These are phyloP conservation scores for Oreohelix idahoensis DNA, from an alignment of 1,140 invertebrate species.

Conservation along the genomic window DNA sequence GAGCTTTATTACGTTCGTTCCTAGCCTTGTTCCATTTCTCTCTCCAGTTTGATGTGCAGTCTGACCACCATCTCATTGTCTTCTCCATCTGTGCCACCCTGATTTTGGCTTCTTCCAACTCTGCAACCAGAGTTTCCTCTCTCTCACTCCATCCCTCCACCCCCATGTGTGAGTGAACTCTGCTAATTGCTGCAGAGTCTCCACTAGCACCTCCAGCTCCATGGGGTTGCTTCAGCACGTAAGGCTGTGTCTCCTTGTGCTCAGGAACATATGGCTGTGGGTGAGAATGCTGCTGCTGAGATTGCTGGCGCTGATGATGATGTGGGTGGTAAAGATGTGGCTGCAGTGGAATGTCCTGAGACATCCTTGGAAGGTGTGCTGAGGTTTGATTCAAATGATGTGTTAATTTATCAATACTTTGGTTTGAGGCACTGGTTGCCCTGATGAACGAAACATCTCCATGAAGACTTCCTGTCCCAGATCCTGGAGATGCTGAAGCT, in stretches of 20 bases:
- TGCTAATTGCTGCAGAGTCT: neutral
- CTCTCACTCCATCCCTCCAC: slow-evolving; percentile 32
- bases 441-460: slow-evolving; percentile 41
- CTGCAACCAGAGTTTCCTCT: slow-evolving; percentile 75
- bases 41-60: slow-evolving; percentile 91
- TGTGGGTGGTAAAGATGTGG: slow-evolving; percentile 27
- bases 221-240: slow-evolving; percentile 14
- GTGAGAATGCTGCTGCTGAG: slow-evolving; percentile 18
- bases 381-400: neutral
- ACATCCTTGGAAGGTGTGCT: neutral
- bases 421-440: slow-evolving; percentile 11
- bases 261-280: slow-evolving; percentile 21
- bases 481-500: slow-evolving; percentile 3
- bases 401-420: neutral
- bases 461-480: slow-evolving; percentile 9
- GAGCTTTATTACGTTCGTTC: slow-evolving; percentile 77
- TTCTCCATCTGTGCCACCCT: slow-evolving; percentile 97
- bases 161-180: slow-evolving; percentile 11
- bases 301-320: slow-evolving; percentile 18
- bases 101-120: slow-evolving; percentile 91
- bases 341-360: slow-evolving; percentile 24
- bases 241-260: slow-evolving; percentile 23
- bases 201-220: slow-evolving; percentile 24
- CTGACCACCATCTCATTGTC: slow-evolving; percentile 98
- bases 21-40: slow-evolving; percentile 95